Conservation (phyloP, 2,888 invertebrate genomes). For the Acanthosoma haemorrhoidale region DNA sequence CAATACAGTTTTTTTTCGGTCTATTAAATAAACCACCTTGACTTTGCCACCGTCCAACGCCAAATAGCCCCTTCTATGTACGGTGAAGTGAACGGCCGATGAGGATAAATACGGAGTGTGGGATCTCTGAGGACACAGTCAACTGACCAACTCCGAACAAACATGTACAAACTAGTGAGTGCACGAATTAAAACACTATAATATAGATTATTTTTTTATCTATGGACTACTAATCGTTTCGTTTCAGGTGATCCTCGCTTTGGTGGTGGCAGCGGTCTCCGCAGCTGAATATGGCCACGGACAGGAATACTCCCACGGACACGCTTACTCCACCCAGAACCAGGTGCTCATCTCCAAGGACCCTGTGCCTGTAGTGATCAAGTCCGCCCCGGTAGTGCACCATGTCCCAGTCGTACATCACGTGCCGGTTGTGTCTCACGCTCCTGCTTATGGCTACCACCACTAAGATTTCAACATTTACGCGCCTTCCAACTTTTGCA, state of each 20-base stretch:
- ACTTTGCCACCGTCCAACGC: too few species aligned
- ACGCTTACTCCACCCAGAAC: background rate
- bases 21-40: too few species aligned
- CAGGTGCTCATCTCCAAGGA: background rate
- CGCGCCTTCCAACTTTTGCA: too few species aligned
- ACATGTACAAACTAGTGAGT: slow-evolving; percentile 6
- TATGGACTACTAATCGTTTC: background rate
- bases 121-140: background rate
- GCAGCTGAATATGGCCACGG: background rate
- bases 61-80: too few species aligned
- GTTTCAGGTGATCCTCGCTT: background rate
- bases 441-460: background rate
- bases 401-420: background rate
- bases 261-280: background rate
- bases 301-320: background rate
- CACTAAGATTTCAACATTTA: too few species aligned
- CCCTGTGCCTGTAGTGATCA: background rate
- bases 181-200: too few species aligned
- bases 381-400: background rate
- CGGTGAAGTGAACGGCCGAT: background rate
- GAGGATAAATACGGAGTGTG: background rate
- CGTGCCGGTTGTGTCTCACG: background rate
- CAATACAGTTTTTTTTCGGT: too few species aligned
- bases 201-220: too few species aligned
- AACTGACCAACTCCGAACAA: background rate